phyloP scores from a whole-genome alignment of 2,113 vertebrate genomes.

The Epinephelus fuscoguttatus region DNA sequence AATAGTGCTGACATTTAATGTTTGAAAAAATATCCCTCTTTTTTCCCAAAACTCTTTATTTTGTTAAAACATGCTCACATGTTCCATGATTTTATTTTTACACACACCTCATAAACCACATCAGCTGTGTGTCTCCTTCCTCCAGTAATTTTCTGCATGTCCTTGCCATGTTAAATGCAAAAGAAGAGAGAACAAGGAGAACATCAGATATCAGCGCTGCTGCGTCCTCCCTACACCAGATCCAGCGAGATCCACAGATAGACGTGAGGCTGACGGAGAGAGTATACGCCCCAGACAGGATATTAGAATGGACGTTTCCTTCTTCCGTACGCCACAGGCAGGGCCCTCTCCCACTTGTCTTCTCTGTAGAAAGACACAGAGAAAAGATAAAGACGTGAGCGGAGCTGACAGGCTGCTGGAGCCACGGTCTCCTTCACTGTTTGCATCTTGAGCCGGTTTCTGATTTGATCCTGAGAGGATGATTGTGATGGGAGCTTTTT shows the following conservation, averaged over 20 bases:
- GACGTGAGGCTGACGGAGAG: conserved; percentile 62
- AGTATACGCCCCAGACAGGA: conserved; percentile 76
- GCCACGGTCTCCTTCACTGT: conserved; percentile 53
- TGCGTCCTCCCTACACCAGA: conserved; percentile 57
- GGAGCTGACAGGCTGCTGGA: conserved; percentile 75
- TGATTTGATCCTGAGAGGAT: conserved; percentile 74
- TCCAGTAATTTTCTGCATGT: conserved; percentile 54
- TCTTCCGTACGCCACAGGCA: conserved; percentile 69
- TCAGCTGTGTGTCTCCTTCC: conserved; percentile 8
- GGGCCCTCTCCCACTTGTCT: conserved; percentile 70
- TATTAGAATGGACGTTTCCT: conserved; percentile 82
- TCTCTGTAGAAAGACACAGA: conserved; percentile 61
- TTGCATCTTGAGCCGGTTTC: conserved; percentile 68
- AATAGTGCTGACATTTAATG: no score
- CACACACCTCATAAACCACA: not conserved
- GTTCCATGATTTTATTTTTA: not conserved
- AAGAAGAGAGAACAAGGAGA: conserved; percentile 61
- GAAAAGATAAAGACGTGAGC: conserved; percentile 80
- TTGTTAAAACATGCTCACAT: not conserved
- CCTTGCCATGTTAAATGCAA: conserved; percentile 58
- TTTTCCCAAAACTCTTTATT: no score
- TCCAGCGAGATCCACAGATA: conserved; percentile 80
- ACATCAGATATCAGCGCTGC: conserved; percentile 74
- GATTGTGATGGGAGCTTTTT: conserved; percentile 60
- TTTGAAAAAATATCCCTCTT: no score